Evolutionary conservation across 2,113 vertebrate species (phyloP), one percentile per base, ranked within the genome.

Genomic region (Emberiza fucata): DNA sequence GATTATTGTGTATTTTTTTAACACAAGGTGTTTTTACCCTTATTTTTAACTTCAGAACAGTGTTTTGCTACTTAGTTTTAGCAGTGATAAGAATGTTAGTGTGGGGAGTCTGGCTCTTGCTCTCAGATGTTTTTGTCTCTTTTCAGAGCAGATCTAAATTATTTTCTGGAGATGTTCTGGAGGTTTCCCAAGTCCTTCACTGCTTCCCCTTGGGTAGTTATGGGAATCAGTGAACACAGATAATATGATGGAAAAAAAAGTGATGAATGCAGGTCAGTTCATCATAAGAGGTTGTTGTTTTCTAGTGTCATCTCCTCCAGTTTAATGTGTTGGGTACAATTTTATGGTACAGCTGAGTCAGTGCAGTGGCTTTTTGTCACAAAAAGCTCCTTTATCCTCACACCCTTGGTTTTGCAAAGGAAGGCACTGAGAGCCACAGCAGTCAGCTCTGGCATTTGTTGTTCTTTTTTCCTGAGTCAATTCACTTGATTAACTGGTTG

Each of bases 401-500:
- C 33, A 37, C 6, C 13, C 20, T 0, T 69, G 37, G 18, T 73
- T 79, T 94, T 88, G 45, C 40, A 53, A 53, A 92, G 64, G 48
- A 44, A 68, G 37, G 37, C 60, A 50, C 31, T 57, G 65, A 78
- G 79, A 75, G 51, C 63, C 19, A 27, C 9, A 47, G 59, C 69
- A 75, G 56, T 91, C 50, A 70, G 73, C 44, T 85, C 61, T 75
- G 51, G 5, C 56, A 29, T 86, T 86, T 83, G 68, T 86, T 81
- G 20, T 53, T 88, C 37, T 64, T 82, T 82, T 47, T 83, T 94
- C 39, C 68, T 39, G 68, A 88, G 80, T 94, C 80, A 88, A 33
- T 94, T 92, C 39, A 28, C n/a, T 77, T 96, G 80, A 83, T 92
- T 77, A 88, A 65, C 71, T 91, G 63, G 50, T 80, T 88, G 60